These are phyloP conservation scores for Nothoprocta perdicaria DNA, from an alignment of 2,113 vertebrate species.

Conservation along the genomic window DNA sequence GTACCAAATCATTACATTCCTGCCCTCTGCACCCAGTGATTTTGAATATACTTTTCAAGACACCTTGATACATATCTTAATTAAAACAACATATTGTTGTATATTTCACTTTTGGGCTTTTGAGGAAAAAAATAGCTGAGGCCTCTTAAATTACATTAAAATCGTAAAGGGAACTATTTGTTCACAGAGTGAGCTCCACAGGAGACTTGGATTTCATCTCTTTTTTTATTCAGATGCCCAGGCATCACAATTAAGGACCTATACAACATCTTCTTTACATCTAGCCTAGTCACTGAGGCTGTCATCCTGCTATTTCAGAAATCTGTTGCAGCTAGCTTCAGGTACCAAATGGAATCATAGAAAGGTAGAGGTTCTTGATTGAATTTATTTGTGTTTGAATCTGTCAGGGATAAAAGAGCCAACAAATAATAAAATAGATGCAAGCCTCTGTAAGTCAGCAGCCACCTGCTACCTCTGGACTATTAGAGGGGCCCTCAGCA, in stretches of 20 bases:
- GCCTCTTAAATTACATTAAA: background rate
- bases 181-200: slow-evolving; percentile 65
- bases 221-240: slow-evolving; percentile 64
- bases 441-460: slow-evolving; percentile 77
- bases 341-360: slow-evolving; percentile 70
- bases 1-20: background rate
- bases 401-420: slow-evolving; percentile 76
- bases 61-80: slow-evolving; percentile 22
- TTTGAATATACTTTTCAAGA: slow-evolving; percentile 61
- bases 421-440: slow-evolving; percentile 81
- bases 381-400: slow-evolving; percentile 73
- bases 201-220: slow-evolving; percentile 45
- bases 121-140: slow-evolving; percentile 65
- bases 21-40: slow-evolving; percentile 46
- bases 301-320: slow-evolving; percentile 75
- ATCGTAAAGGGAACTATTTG: slow-evolving; percentile 74
- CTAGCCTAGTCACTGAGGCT: slow-evolving; percentile 66
- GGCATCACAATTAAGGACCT: slow-evolving; percentile 66
- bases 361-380: slow-evolving; percentile 71
- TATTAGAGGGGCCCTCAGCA: slow-evolving; percentile 69
- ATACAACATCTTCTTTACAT: slow-evolving; percentile 68
- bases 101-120: slow-evolving; percentile 76
- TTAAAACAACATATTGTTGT: slow-evolving; percentile 66
- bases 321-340: slow-evolving; percentile 51
- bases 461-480: slow-evolving; percentile 73